These are phyloP conservation scores for Tolmerus cingulatus DNA, from an alignment of 2,888 invertebrate species.

Conservation along the genomic window DNA sequence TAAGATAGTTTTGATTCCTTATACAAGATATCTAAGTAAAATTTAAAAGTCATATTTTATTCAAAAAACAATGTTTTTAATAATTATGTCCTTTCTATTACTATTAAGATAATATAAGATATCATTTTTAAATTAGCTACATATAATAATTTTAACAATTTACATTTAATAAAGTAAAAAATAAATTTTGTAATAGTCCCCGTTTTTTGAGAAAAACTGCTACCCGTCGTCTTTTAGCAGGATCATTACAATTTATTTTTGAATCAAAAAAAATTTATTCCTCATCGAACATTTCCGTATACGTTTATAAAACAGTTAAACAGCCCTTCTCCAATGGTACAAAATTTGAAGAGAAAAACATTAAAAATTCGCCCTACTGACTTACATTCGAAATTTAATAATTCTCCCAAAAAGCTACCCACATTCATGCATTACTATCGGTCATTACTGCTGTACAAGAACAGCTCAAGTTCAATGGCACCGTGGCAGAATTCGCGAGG, in stretches of 20 bases:
- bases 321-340: not conserved
- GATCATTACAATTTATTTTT: not conserved
- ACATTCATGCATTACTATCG: not conserved
- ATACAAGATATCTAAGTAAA: too few species aligned
- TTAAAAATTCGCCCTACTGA: not conserved
- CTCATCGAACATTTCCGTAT: not conserved
- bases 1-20: too few species aligned
- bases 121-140: too few species aligned
- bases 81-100: too few species aligned
- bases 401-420: not conserved
- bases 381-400: not conserved
- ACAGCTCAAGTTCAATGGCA: conserved; percentile 29
- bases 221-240: too few species aligned
- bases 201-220: too few species aligned
- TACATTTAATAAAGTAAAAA: too few species aligned
- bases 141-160: too few species aligned
- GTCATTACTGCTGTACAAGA: not conserved
- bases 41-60: too few species aligned
- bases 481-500: not conserved
- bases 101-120: too few species aligned
- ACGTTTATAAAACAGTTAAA: not conserved
- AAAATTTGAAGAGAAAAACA: not conserved
- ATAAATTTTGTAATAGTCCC: too few species aligned
- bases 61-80: too few species aligned
- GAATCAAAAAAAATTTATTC: not conserved